Evolutionary conservation across 2,888 invertebrate genomes (phyloP), one percentile per base, ranked within the genome.

Genomic region (Lasius fuliginosus): DNA sequence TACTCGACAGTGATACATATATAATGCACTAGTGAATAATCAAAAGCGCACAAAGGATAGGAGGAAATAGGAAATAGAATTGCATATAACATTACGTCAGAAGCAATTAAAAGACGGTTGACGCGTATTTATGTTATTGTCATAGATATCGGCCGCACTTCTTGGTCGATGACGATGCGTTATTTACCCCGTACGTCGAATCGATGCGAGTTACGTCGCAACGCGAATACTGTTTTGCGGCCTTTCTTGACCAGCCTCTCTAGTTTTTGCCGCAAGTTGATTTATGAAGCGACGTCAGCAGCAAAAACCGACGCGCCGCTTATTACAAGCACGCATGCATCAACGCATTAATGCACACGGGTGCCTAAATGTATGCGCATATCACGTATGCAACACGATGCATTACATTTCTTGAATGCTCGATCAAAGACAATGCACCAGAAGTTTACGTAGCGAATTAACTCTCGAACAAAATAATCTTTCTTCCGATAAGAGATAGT

Each of bases 221-320:
- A 53, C 42, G 12, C 18, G 64, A 58, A 65, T 77, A 79, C 84
- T 84, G 90, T 88, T 89, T 88, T 86, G 86, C 75, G 36, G 40
- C 40, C 27, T 73, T 90, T 85, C 86, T 90, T 85, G 85, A 88
- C 82, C 79, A 67, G 11, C 62, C 62, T 60, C 11, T 62, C 82
- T 5, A 53, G 85, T 88, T 90, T 88, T 86, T 88, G 73, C 33
- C 60, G 83, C 82, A 62, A 68, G 68, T 82, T 87, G 90, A 90
- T 87, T 85, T 88, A 88, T 85, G 87, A 88, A 88, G 89, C 82
- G 87, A 85, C 85, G 87, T 86, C 87, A 84, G 73, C 64, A 27
- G 40, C 81, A 74, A 86, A 90, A 87, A 85, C 79, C 69, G 18
- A 33, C 60, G 64, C 64, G 73, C 73, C 46, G 73, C 73, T 81